Evolutionary conservation across 2,113 vertebrate genomes (phyloP).

Genomic region (Gobius niger): DNA sequence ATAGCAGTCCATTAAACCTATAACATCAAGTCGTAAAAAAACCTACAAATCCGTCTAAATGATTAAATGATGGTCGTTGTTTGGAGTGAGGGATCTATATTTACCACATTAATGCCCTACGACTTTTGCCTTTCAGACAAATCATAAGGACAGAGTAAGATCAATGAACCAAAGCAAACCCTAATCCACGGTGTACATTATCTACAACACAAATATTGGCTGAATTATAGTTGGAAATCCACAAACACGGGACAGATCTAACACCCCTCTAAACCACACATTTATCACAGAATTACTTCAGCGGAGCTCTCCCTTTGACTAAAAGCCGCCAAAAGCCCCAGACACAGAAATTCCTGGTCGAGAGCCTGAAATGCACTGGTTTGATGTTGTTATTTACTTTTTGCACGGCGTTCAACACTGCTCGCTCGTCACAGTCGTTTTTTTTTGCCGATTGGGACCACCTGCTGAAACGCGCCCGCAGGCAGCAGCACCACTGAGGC

Average conservation of each 20-base stretch:
- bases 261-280: constrained; percentile 2
- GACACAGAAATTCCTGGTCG: constrained; percentile 6
- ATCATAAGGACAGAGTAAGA: background rate
- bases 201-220: constrained; percentile 15
- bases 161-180: constrained; percentile 17
- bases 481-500: constrained; percentile 58
- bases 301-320: constrained; percentile 24
- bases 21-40: background rate
- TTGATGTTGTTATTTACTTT: constrained; percentile 64
- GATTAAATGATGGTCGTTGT: background rate
- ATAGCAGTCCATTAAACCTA: background rate
- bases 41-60: background rate
- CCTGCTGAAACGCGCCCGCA: constrained; percentile 70
- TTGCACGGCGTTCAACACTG: constrained; percentile 50
- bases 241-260: constrained; percentile 1
- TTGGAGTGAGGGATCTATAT: background rate
- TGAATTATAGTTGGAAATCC: background rate
- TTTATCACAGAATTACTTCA: constrained; percentile 1
- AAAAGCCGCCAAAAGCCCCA: constrained; percentile 10
- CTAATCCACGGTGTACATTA: constrained; percentile 31
- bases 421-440: constrained; percentile 62
- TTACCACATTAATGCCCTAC: background rate
- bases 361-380: constrained; percentile 29
- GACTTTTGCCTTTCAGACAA: too few relatives aligned
- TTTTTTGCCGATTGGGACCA: constrained; percentile 62